Conservation (phyloP, 2,113 vertebrate genomes). For the Stercorarius parasiticus region DNA sequence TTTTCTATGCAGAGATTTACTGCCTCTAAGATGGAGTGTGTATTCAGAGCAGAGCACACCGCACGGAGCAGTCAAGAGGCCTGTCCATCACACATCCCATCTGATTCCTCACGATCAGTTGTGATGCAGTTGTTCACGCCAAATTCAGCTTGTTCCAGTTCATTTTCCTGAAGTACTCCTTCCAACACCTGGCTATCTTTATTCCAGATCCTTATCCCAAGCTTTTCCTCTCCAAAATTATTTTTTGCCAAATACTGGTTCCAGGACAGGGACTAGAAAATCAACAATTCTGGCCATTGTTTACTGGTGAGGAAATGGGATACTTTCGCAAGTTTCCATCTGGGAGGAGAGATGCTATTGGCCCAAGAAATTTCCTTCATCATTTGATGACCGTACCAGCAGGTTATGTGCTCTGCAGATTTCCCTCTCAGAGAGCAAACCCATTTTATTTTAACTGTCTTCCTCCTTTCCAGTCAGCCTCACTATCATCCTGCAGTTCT, state of each 20-base stretch:
- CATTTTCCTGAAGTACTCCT: not conserved
- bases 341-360: not conserved
- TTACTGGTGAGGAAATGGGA: not conserved
- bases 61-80: not conserved
- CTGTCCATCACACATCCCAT: not conserved
- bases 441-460: not conserved
- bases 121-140: not conserved
- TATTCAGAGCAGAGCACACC: not conserved
- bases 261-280: not conserved
- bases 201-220: not conserved
- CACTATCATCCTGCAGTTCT: not conserved
- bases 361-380: not conserved
- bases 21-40: fast-evolving
- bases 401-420: not conserved
- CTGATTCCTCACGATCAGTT: not conserved
- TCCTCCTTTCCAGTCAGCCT: not conserved
- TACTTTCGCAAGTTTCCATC: not conserved
- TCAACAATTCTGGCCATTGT: not conserved
- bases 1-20: not conserved
- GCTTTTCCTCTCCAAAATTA: not conserved
- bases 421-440: not conserved
- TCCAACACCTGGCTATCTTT: not conserved
- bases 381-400: not conserved
- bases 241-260: not conserved
- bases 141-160: not conserved